phyloP scores from a whole-genome alignment of 2,888 invertebrate species.

The Mechanitis mazaeus region DNA sequence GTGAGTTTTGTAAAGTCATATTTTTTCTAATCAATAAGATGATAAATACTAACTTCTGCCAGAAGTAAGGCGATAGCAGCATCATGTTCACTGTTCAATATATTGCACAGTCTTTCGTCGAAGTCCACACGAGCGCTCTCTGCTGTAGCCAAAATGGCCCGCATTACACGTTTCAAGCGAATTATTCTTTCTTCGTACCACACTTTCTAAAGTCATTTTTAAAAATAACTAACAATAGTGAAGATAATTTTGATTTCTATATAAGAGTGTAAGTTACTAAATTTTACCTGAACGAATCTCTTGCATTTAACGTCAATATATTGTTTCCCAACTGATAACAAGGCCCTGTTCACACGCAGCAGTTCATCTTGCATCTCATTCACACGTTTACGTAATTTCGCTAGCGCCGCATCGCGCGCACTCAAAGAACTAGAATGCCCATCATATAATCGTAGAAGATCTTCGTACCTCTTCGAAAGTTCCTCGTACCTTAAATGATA shows the following conservation, averaged over 20 bases:
- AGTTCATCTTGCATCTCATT: conserved; percentile 43
- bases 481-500: conserved; percentile 54
- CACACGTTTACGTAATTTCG: conserved; percentile 38
- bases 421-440: conserved; percentile 42
- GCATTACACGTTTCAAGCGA: conserved; percentile 42
- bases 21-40: background rate
- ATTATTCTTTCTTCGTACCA: conserved; percentile 45
- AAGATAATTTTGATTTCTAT: background rate
- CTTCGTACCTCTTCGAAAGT: conserved; percentile 54
- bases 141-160: conserved; percentile 43
- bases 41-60: conserved; percentile 45
- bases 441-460: conserved; percentile 50
- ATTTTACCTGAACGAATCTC: conserved; percentile 42
- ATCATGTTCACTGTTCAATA: conserved; percentile 41
- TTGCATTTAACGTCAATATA: conserved; percentile 50
- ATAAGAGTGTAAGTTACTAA: too few species aligned
- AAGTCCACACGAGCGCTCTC: conserved; percentile 47
- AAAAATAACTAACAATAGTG: background rate
- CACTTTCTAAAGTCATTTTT: conserved; percentile 34
- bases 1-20: too few species aligned
- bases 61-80: conserved; percentile 50
- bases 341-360: conserved; percentile 43
- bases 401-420: conserved; percentile 41
- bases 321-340: conserved; percentile 57
- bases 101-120: conserved; percentile 43